Evolutionary conservation across 1,140 invertebrate genomes (phyloP), one percentile per base, ranked within the genome.

Genomic region (Orius insidiosus): DNA sequence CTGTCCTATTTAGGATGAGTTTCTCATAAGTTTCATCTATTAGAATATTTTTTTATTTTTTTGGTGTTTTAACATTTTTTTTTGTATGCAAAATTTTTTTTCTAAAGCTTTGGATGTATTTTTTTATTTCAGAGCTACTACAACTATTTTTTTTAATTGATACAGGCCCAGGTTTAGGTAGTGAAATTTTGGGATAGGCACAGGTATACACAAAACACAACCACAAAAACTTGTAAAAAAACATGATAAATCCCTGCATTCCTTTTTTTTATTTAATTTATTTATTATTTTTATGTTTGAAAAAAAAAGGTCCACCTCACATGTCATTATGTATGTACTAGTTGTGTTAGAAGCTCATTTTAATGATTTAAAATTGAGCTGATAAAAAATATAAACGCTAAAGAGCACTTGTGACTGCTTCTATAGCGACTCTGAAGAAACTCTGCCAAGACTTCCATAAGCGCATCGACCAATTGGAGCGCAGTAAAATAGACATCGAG

Each of bases 401-500:
- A 54, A 54, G 39, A 54, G 51, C 53, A 54, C 47, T 41, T 54
- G 39, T 52, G 51, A 54, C 53, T 54, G 53, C 51, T 55, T 53
- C 34, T 34, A 46, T 49, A 56, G 55, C 49, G 19, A 71, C 66
- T 65, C 72, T 94, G 63, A 84, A 85, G 71, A 76, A 81, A 68
- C 74, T 87, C 69, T 80, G 80, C 70, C 75, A 71, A 63, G 72
- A 74, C 63, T 87, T 93, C 72, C 77, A 95, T 71, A 77, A 77
- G 63, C 79, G 82, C 68, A 82, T 94, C 65, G 68, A 65, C 61
- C 69, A 71, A 58, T 76, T 97, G 63, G 90, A 97, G 70, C 82
- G 84, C 67, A 75, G 82, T 69, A 94, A 95, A 73, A 95, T 90
- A 72, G 92, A 97, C 75, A 75, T 92, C 71, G 92, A 98, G 71